Conservation (phyloP, 2,888 invertebrate species). For the Mycalesis mineus region DNA sequence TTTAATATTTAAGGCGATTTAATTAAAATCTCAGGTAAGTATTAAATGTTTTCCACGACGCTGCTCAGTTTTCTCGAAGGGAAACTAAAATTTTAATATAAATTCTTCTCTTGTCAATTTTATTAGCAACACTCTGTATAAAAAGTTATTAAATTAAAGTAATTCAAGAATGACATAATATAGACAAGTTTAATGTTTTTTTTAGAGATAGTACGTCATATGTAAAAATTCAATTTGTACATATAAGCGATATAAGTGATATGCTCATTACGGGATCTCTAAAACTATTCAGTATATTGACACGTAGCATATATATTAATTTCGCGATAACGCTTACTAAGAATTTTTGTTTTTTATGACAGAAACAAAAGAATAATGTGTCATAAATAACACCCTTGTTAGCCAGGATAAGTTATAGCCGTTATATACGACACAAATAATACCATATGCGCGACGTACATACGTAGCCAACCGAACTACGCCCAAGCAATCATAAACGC, state of each 20-base stretch:
- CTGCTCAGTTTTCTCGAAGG: conserved; percentile 4
- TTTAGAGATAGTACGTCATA: no score
- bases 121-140: background rate
- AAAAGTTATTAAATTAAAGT: no score
- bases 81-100: background rate
- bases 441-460: conserved; percentile 51
- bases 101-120: background rate
- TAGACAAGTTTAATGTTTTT: no score
- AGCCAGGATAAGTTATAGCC: conserved; percentile 14
- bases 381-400: background rate
- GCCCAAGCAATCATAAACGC: conserved; percentile 57
- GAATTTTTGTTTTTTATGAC: background rate
- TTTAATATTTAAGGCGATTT: conserved; percentile 17
- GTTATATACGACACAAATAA: conserved; percentile 41
- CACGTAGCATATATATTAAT: no score
- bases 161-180: no score
- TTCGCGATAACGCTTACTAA: no score
- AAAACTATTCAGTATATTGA: no score
- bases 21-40: conserved; percentile 13
- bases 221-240: no score
- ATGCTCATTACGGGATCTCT: no score
- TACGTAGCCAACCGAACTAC: conserved; percentile 50
- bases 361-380: background rate
- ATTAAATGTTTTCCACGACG: conserved; percentile 6
- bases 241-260: no score